Conservation (phyloP, 2,113 vertebrate genomes). For the Stegastes partitus region DNA sequence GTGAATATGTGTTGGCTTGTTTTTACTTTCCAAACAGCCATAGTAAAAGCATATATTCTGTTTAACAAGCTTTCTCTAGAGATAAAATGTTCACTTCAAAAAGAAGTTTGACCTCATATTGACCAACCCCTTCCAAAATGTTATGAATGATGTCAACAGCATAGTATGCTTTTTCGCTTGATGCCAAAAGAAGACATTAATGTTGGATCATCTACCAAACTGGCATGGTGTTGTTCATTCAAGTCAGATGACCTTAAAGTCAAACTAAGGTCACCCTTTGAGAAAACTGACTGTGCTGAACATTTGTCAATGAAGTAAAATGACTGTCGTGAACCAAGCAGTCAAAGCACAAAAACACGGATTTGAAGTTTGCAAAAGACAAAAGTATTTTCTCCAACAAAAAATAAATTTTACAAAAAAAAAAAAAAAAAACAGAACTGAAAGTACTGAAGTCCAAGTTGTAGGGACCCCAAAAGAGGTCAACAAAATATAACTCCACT, state of each 20-base stretch:
- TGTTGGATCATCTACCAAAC: slow-evolving; percentile 9
- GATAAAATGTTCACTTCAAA: slow-evolving; percentile 7
- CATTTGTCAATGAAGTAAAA: slow-evolving; percentile 22
- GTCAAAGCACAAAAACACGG: too few species aligned
- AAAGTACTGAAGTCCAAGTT: too few species aligned
- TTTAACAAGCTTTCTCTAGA: slow-evolving; percentile 19
- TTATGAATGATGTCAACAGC: slow-evolving; percentile 66
- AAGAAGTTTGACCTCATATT: slow-evolving; percentile 26
- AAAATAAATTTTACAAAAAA: too few species aligned
- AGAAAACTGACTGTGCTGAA: slow-evolving; percentile 16
- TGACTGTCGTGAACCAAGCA: too few species aligned
- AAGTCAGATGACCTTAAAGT: not conserved
- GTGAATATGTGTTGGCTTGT: not conserved
- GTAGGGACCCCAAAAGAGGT: too few species aligned
- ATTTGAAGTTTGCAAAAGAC: too few species aligned
- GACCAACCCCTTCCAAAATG: slow-evolving; percentile 54
- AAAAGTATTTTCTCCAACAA: too few species aligned
- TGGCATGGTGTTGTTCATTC: not conserved
- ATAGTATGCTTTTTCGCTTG: slow-evolving; percentile 28
- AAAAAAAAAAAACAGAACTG: too few species aligned
- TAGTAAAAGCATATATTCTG: slow-evolving; percentile 6
- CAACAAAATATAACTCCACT: too few species aligned
- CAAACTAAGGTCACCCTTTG: slow-evolving; percentile 8
- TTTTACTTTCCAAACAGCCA: slow-evolving; percentile 28
- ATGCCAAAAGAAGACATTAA: slow-evolving; percentile 18